Base-by-base conservation (phyloP, 1,140 invertebrate species). In the Paracyclopina nana region DNA sequence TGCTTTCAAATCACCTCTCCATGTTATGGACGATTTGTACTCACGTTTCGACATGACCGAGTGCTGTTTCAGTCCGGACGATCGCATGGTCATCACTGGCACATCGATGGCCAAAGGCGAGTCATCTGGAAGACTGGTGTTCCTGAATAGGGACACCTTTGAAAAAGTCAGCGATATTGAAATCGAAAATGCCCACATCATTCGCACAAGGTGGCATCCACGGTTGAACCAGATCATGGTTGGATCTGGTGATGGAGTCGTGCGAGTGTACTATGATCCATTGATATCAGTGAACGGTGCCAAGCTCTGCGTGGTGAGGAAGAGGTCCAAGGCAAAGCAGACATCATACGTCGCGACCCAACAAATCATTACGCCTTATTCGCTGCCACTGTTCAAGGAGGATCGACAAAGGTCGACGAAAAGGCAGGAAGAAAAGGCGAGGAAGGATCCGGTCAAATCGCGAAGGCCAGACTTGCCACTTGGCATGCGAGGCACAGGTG, bases 301-400 rank as follows among this genome's bases (percentile, higher is more conserved):
- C 0, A 85, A 86, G 60, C 63, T 94, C 5, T 95, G 90, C 63
- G 78, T 82, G 8, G 74, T 79, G 0, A 43, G 84, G 82, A 62
- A 74, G 76, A 18, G 53, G 57, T 28, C 45, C 50, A 42, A 57
- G 52, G 44, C 48, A 8, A 79, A 81, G 56, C 30, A 20, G 4
- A 26, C 54, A 38, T 20, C 34, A 20, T 55, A 92, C 52, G 75
- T 94, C 38, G 79, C 80, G 31, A 77, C 80, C 0, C 82, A 88
- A 53, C 84, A 95, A 60, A 87, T 97, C n/a, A 91, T 97, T 12
- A 95, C 91, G 1, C 90, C 94, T 0, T 90, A 97, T 63, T 86
- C 94, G 0, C 66, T 98, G 48, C 92, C 92, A 0, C 68, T 98
- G 63, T 99, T 97, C 65, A 74, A 87, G 51, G 82, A 94, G 65